These are phyloP conservation scores for Eulimnadia texana DNA, from an alignment of 1,140 invertebrate species.

Conservation along the genomic window DNA sequence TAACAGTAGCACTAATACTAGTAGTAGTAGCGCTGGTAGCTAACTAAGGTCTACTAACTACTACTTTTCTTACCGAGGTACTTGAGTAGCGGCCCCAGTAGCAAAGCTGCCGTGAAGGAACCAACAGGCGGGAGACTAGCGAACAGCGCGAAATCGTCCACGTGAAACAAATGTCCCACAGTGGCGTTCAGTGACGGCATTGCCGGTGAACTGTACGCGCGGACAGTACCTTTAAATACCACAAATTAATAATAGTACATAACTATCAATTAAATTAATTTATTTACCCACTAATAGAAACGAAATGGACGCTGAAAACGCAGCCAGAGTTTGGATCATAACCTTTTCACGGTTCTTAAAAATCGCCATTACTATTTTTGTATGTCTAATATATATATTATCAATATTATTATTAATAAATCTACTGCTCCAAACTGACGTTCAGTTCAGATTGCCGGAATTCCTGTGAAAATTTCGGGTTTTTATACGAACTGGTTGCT, in stretches of 20 bases:
- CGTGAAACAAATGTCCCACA: not conserved
- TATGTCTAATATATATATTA: too few species aligned
- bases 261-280: too few species aligned
- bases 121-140: not conserved
- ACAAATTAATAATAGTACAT: too few species aligned
- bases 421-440: too few species aligned
- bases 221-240: not conserved
- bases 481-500: too few species aligned
- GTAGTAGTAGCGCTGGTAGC: too few species aligned
- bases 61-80: not conserved
- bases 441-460: too few species aligned
- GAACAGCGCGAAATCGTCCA: not conserved
- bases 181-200: not conserved
- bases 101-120: not conserved
- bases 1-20: too few species aligned
- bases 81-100: not conserved
- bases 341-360: not conserved
- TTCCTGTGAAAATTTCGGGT: too few species aligned
- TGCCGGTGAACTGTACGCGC: not conserved
- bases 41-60: too few species aligned
- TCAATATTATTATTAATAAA: too few species aligned
- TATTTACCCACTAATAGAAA: not conserved
- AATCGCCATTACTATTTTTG: not conserved
- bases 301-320: not conserved
- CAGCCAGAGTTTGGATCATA: not conserved